These are phyloP conservation scores for Colius striatus DNA, from an alignment of 2,113 vertebrate genomes.

Conservation along the genomic window DNA sequence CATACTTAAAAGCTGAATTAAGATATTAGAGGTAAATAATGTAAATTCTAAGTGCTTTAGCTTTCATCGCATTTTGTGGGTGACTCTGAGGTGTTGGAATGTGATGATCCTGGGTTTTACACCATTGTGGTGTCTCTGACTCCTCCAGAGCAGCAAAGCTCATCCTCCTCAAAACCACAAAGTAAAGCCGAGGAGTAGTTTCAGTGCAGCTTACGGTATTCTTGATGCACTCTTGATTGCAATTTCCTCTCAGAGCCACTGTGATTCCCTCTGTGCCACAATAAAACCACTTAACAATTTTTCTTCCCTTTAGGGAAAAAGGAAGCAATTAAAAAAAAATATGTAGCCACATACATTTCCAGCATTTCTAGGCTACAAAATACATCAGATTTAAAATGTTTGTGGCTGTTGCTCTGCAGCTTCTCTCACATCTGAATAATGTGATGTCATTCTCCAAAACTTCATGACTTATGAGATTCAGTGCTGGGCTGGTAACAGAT, in stretches of 20 bases:
- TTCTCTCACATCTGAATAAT: neutral
- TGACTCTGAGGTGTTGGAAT: neutral
- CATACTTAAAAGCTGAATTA: neutral
- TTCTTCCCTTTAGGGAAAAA: constrained; percentile 36
- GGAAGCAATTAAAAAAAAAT: neutral
- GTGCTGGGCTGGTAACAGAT: neutral
- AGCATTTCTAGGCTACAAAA: constrained; percentile 1
- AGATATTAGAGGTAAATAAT: neutral
- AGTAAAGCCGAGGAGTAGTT: neutral
- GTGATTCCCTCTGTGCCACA: constrained; percentile 21
- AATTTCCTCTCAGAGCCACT: constrained; percentile 5
- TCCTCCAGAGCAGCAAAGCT: neutral
- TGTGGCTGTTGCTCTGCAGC: neutral
- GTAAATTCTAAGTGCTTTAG: neutral
- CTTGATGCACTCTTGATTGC: neutral
- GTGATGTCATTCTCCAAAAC: neutral
- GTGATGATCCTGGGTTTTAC: neutral
- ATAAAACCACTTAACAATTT: constrained; percentile 35
- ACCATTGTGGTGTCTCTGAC: neutral
- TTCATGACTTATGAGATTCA: neutral
- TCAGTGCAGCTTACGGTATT: neutral
- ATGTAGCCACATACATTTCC: neutral
- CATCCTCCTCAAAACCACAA: accelerated
- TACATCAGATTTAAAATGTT: neutral
- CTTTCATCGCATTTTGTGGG: neutral